phyloP scores from a whole-genome alignment of 2,797 vertebrate genomes.

The Syngnathus acus region DNA sequence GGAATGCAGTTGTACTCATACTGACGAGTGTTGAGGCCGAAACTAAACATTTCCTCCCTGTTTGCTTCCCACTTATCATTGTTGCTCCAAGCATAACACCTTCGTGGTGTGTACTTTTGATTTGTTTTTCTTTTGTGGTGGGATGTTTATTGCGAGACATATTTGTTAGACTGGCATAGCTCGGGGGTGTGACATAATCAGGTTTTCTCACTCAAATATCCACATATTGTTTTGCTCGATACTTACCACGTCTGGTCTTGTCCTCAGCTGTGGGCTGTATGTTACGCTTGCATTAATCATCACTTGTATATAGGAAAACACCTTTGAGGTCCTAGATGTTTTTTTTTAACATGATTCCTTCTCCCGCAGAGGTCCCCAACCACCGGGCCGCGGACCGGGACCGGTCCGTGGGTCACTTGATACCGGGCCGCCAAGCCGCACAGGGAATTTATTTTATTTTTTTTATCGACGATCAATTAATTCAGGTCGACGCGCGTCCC shows the following conservation, averaged over 20 bases:
- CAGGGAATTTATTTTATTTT: too few relatives aligned
- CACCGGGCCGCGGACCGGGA: too few relatives aligned
- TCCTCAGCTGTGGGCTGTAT: background rate
- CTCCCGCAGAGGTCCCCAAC: too few relatives aligned
- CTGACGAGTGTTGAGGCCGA: constrained; percentile 1
- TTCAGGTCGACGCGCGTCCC: too few relatives aligned
- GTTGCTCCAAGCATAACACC: background rate
- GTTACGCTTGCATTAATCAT: background rate
- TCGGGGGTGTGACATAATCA: background rate
- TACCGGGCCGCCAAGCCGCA: too few relatives aligned
- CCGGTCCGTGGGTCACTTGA: too few relatives aligned
- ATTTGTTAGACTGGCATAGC: background rate
- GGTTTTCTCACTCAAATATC: background rate
- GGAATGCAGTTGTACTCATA: background rate
- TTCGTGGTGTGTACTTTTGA: background rate
- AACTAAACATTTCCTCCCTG: background rate
- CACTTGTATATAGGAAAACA: background rate
- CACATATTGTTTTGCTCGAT: background rate
- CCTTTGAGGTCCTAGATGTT: background rate
- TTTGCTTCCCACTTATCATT: background rate
- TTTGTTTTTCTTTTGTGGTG: background rate
- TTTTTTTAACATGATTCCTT: background rate
- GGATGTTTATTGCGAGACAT: background rate
- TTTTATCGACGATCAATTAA: too few relatives aligned
- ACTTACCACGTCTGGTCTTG: background rate